Conservation (phyloP, 2,888 invertebrate species). For the Plemyria rubiginata region DNA sequence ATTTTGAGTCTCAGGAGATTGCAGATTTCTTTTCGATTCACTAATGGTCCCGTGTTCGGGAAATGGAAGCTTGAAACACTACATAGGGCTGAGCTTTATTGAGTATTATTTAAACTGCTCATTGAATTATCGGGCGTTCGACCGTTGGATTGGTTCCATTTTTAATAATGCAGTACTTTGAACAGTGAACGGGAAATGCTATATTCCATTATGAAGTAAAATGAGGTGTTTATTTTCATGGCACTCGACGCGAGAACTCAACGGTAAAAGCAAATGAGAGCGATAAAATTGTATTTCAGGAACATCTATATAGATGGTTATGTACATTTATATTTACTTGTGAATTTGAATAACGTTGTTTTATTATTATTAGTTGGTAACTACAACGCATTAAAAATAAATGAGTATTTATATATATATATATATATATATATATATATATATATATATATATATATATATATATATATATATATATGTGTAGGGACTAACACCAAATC, state of each 20-base stretch:
- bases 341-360: slow-evolving; percentile 3
- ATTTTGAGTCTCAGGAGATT: slow-evolving; percentile 76
- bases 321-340: background rate
- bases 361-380: background rate
- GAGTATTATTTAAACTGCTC: slow-evolving; percentile 64
- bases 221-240: slow-evolving; percentile 71
- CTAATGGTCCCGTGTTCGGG: slow-evolving; percentile 65
- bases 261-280: slow-evolving; percentile 48
- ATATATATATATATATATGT: too few species aligned
- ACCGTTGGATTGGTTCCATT: slow-evolving; percentile 48
- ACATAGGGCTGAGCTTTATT: slow-evolving; percentile 58
- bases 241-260: slow-evolving; percentile 57
- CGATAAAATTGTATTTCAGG: slow-evolving; percentile 51
- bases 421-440: too few species aligned
- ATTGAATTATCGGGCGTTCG: slow-evolving; percentile 56
- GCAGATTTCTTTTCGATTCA: slow-evolving; percentile 65
- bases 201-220: slow-evolving; percentile 69
- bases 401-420: too few species aligned
- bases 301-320: slow-evolving; percentile 14
- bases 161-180: slow-evolving; percentile 55
- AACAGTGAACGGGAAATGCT: slow-evolving; percentile 55
- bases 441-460: too few species aligned
- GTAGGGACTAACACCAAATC: too few species aligned
- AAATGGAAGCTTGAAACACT: slow-evolving; percentile 68
- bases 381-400: too few species aligned